These are phyloP conservation scores for Dinocampus coccinellae DNA, from an alignment of 2,888 invertebrate genomes.

Conservation along the genomic window DNA sequence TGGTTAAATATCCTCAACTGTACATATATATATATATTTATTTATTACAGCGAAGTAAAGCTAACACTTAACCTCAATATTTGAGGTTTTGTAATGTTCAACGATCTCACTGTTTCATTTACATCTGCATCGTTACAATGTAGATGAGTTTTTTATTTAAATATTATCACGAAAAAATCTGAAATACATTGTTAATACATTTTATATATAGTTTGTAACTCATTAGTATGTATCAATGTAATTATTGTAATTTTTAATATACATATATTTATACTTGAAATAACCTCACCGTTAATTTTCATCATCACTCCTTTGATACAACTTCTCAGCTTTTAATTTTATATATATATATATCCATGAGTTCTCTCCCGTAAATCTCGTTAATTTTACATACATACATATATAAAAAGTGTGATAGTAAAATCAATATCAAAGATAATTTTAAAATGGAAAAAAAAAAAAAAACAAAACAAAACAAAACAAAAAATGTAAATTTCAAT, in stretches of 20 bases:
- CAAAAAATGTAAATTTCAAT: no score
- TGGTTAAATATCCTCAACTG: neutral
- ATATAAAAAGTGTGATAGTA: no score
- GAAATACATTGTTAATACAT: no score
- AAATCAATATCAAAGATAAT: no score
- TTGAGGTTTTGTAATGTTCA: conserved; percentile 12
- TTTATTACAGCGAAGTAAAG: neutral
- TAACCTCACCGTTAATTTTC: neutral
- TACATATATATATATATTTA: neutral
- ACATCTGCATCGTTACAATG: neutral
- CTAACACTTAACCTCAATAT: neutral
- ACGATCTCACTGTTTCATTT: neutral
- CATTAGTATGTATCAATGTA: neutral
- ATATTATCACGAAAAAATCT: neutral
- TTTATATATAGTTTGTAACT: conserved; percentile 3
- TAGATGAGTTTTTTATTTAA: neutral
- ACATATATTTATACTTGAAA: neutral
- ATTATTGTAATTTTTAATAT: neutral
- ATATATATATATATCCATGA: neutral
- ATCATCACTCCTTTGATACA: neutral
- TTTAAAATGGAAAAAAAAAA: no score
- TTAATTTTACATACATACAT: no score
- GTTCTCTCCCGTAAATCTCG: no score
- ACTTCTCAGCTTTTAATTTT: neutral
- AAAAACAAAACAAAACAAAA: no score